Base-by-base conservation (phyloP, 2,113 vertebrate genomes). In the Siphamia tubifer region DNA sequence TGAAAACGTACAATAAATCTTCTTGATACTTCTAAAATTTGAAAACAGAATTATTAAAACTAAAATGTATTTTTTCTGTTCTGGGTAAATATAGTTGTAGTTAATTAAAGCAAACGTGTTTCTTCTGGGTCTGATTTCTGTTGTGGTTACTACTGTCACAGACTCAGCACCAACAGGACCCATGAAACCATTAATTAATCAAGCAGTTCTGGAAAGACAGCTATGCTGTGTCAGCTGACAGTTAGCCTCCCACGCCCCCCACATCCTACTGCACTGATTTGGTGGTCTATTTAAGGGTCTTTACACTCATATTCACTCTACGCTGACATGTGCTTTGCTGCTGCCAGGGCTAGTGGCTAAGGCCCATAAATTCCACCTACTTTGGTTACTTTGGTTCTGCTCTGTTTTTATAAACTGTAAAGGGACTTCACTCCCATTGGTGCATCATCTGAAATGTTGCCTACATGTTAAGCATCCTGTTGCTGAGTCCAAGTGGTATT, bases 251-350 rank as follows among this genome's bases (percentile, higher is more conserved):
- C 34, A 49, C 49, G 28, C 31, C 60, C 38, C 24, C 43, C 60
- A 43, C 63, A 48, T 30, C 54, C 17, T 7, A 11, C 36, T 64
- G 51, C 17, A 45, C 23, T 25, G 44, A 53, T 24, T 40, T 55
- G 45, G 45, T 11, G 16, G 36, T 61, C 65, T 68, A 83, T 81
- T 83, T 77, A 82, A 73, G 77, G 52, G 16, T 40, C 38, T 38
- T 68, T 45, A 54, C 5, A 2, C 53, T 58, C 54, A 51, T 45
- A 8, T 49, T 74, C 57, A 48, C 34, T 36, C 24, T 15, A 17
- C 8, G 7, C 54, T 48, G 20, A 66, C 61, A 30, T 68, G 49
- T 68, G 74, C 9, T 65, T 16, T 15, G 47, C 51, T 62, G 61
- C 66, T 53, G 28, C 40, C 13, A 31, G 9, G 10, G 4, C n/a